These are phyloP conservation scores for Amaurobius ferox DNA, from an alignment of 2,888 invertebrate species.

Conservation along the genomic window DNA sequence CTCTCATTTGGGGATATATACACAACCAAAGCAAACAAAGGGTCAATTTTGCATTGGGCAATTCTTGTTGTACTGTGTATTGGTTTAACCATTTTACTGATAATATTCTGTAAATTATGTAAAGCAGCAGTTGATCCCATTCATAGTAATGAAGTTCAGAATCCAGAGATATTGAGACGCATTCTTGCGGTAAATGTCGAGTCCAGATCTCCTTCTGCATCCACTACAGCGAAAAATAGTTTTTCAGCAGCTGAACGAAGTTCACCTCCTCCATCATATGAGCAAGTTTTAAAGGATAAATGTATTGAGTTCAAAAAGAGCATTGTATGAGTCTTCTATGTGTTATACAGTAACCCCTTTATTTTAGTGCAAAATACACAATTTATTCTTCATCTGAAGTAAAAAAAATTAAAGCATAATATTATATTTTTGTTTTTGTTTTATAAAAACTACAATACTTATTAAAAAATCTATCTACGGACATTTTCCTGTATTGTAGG, in stretches of 20 bases:
- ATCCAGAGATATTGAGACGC: conserved; percentile 40
- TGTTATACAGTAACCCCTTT: too few relatives aligned
- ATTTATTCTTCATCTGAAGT: too few relatives aligned
- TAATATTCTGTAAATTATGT: conserved; percentile 51
- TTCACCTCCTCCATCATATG: conserved; percentile 60
- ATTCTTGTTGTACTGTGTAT: conserved; percentile 42
- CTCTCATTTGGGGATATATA: conserved; percentile 58
- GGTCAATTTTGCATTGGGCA: conserved; percentile 39
- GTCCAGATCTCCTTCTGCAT: conserved; percentile 7
- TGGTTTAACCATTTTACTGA: conserved; percentile 40
- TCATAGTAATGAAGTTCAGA: conserved; percentile 37
- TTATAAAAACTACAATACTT: too few relatives aligned
- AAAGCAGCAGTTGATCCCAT: conserved; percentile 48
- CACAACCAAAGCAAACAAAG: conserved; percentile 32
- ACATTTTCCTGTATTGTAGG: too few relatives aligned
- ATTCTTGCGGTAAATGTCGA: conserved; percentile 42
- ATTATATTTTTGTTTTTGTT: too few relatives aligned
- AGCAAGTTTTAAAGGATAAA: conserved; percentile 65
- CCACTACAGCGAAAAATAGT: conserved; percentile 24
- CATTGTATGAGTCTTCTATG: conserved; percentile 26
- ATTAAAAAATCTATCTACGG: too few relatives aligned
- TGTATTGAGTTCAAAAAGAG: conserved; percentile 64
- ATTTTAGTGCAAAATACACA: too few relatives aligned
- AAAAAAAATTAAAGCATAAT: too few relatives aligned
- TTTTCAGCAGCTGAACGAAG: conserved; percentile 9